These are phyloP conservation scores for Garrulus glandarius DNA, from an alignment of 2,797 vertebrate genomes.

Conservation along the genomic window DNA sequence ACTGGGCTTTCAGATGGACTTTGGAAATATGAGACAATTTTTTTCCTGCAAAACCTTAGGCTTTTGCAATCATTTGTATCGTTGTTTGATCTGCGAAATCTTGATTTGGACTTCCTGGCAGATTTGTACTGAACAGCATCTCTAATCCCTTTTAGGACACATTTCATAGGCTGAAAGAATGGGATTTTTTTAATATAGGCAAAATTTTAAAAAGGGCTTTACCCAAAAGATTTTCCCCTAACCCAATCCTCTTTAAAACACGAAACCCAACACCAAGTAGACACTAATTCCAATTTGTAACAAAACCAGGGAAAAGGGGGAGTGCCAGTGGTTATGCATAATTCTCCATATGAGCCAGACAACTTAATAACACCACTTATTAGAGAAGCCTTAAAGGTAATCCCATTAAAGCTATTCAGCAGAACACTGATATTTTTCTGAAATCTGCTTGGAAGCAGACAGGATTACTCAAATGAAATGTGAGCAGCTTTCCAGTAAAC, in stretches of 20 bases:
- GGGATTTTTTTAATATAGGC: conserved; percentile 7
- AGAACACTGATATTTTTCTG: conserved; percentile 62
- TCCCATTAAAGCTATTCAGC: conserved; percentile 69
- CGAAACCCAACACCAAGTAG: conserved; percentile 40
- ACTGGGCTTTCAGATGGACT: neutral
- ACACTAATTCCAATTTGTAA: conserved; percentile 71
- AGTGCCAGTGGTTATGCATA: conserved; percentile 51
- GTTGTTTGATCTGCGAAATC: neutral
- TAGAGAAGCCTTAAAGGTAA: conserved; percentile 72
- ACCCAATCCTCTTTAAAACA: conserved; percentile 51
- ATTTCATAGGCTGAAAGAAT: conserved; percentile 3
- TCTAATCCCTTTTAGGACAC: conserved; percentile 31
- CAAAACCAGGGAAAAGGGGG: conserved; percentile 59
- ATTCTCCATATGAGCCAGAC: conserved; percentile 51
- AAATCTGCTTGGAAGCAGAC: conserved; percentile 67
- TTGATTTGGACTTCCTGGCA: conserved; percentile 23
- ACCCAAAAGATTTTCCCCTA: conserved; percentile 25
- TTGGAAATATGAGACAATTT: neutral
- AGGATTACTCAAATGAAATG: conserved; percentile 59
- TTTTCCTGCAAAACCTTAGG: neutral
- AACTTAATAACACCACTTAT: conserved; percentile 71
- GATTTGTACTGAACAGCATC: neutral
- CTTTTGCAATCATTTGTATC: neutral
- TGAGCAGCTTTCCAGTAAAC: conserved; percentile 56
- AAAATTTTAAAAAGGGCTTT: conserved; percentile 34